Percentiles rank a stretch among this genome's conserved stretches.
These are phyloP conservation scores for Eristalis arbustorum DNA, from an alignment of 2,888 invertebrate species.

Conservation along the genomic window DNA sequence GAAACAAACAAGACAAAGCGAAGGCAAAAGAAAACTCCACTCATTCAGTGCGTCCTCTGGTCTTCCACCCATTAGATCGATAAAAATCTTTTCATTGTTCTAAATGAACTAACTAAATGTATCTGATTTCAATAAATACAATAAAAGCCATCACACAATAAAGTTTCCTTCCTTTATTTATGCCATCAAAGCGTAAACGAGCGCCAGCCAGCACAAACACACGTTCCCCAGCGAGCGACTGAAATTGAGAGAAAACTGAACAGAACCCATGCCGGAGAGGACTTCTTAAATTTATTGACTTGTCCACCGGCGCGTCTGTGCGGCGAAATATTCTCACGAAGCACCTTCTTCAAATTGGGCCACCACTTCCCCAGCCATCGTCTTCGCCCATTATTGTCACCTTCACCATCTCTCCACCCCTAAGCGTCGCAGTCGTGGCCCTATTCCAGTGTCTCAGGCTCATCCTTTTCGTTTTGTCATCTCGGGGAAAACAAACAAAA, in stretches of 20 bases:
- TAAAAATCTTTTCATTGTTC: conserved; percentile 53
- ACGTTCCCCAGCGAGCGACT: background rate
- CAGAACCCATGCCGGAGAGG: background rate
- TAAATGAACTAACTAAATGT: conserved; percentile 56
- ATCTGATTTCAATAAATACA: conserved; percentile 58
- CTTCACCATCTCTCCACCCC: conserved; percentile 2
- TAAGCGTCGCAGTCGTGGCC: no score
- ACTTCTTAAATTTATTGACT: conserved; percentile 51
- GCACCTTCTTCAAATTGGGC: conserved; percentile 50
- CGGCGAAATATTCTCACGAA: conserved; percentile 12
- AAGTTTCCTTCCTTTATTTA: conserved; percentile 36
- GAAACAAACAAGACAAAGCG: background rate
- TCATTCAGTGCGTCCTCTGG: background rate
- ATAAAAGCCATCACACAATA: conserved; percentile 48
- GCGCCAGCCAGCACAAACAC: background rate
- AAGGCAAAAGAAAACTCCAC: background rate
- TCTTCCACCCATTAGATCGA: conserved; percentile 26
- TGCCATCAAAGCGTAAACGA: conserved; percentile 48
- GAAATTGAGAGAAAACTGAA: conserved; percentile 12
- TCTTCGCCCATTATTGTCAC: conserved; percentile 22
- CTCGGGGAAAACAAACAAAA: conserved; percentile 4
- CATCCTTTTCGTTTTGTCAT: conserved; percentile 13
- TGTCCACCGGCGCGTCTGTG: conserved; percentile 8
- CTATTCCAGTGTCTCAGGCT: background rate
- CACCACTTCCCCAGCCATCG: conserved; percentile 6